Conservation (phyloP, 2,113 vertebrate genomes). For the Martes martes region DNA sequence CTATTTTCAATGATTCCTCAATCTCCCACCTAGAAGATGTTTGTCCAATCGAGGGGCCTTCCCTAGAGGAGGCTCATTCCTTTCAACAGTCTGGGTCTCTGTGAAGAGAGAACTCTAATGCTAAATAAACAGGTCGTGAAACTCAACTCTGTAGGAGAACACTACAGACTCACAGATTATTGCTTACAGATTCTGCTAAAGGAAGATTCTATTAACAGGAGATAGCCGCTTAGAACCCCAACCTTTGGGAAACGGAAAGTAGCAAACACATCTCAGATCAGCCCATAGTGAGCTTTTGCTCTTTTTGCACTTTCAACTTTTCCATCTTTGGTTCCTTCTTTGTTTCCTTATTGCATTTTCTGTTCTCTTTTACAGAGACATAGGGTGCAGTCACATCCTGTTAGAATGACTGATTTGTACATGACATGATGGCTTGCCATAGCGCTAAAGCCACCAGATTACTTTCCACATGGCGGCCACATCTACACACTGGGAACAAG, state of each 20-base stretch:
- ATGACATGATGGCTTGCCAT: neutral
- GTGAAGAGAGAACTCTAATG: neutral
- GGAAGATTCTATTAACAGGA: neutral
- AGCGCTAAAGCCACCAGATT: neutral
- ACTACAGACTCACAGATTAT: neutral
- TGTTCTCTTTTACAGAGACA: neutral
- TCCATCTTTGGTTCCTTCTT: neutral
- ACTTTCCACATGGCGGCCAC: neutral
- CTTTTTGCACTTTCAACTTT: neutral
- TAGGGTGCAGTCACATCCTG: neutral
- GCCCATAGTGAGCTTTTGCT: neutral
- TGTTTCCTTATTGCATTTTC: neutral
- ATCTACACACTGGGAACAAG: neutral
- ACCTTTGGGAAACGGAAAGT: neutral
- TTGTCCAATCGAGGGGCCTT: neutral
- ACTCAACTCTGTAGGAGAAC: neutral
- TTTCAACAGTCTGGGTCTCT: neutral
- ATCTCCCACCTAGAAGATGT: neutral
- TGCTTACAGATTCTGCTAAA: neutral
- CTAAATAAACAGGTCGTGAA: neutral
- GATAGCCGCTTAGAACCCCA: neutral
- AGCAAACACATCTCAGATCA: neutral
- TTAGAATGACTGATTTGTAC: neutral
- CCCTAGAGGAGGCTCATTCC: neutral
- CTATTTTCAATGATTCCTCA: neutral